These are phyloP conservation scores for Coryphaenoides rupestris DNA, from an alignment of 2,113 vertebrate genomes.

Conservation along the genomic window DNA sequence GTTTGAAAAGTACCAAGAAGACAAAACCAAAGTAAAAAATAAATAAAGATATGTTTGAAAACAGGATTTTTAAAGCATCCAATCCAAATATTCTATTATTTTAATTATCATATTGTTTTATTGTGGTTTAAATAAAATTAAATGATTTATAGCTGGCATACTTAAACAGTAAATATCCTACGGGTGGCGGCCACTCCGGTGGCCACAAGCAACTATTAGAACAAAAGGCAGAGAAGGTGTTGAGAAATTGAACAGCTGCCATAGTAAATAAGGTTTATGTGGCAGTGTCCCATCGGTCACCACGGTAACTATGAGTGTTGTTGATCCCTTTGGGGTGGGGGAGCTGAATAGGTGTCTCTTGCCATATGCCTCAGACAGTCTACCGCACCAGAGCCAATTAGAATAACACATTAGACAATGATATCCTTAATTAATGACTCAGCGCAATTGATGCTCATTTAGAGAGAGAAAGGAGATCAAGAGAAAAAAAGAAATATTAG, in stretches of 20 bases:
- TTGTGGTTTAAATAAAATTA: no score
- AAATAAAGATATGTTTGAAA: no score
- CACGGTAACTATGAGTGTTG: slow-evolving; percentile 66
- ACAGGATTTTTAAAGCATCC: no score
- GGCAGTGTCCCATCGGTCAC: slow-evolving; percentile 69
- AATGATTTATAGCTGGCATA: no score
- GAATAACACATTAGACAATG: slow-evolving; percentile 35
- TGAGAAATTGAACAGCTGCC: slow-evolving; percentile 75
- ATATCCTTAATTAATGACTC: slow-evolving; percentile 3
- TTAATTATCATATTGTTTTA: no score
- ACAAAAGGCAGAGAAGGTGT: slow-evolving; percentile 60
- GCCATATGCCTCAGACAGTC: slow-evolving; percentile 35
- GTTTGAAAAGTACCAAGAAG: no score
- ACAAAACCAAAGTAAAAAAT: no score
- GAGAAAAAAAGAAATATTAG: not conserved
- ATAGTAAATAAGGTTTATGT: slow-evolving; percentile 79
- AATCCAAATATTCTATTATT: no score
- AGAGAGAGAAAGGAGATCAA: not conserved
- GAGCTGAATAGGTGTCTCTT: slow-evolving; percentile 38
- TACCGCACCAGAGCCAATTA: slow-evolving; percentile 38
- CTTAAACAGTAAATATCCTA: no score
- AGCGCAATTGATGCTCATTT: not conserved
- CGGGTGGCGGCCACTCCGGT: slow-evolving; percentile 30
- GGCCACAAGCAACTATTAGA: slow-evolving; percentile 61
- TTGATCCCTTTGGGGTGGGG: slow-evolving; percentile 62